phyloP scores from a whole-genome alignment of 2,888 invertebrate species.

The Cryptophagus acutangulus region DNA sequence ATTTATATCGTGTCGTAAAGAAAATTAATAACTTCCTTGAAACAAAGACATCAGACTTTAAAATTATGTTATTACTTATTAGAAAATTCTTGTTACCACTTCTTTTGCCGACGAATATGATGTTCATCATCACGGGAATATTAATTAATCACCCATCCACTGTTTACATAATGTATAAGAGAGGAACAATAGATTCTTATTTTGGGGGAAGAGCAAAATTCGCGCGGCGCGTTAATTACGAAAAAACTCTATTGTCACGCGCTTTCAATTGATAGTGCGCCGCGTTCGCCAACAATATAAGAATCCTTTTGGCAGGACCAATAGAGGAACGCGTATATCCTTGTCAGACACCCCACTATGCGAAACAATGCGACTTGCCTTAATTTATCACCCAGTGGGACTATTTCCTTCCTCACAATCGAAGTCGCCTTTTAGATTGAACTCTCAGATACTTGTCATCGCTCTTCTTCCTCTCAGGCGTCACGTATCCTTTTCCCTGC shows the following conservation, averaged over 20 bases:
- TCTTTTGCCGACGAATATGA: too few species aligned
- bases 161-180: too few species aligned
- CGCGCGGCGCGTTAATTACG: constrained; percentile 45
- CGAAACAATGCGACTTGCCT: constrained; percentile 46
- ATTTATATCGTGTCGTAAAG: constrained; percentile 1
- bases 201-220: constrained; percentile 34
- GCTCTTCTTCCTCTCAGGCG: constrained; percentile 36
- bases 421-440: constrained; percentile 45
- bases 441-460: constrained; percentile 45
- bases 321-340: constrained; percentile 43
- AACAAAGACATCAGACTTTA: constrained; percentile 2
- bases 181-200: too few species aligned
- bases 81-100: too few species aligned
- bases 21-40: constrained; percentile 1
- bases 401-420: constrained; percentile 46
- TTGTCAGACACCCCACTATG: constrained; percentile 44
- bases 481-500: too few species aligned
- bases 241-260: constrained; percentile 43
- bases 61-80: too few species aligned
- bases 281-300: constrained; percentile 38
- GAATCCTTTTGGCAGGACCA: constrained; percentile 40
- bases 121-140: too few species aligned
- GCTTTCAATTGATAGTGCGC: constrained; percentile 44
- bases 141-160: too few species aligned
- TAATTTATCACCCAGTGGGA: constrained; percentile 48